Evolutionary conservation across 2,888 invertebrate species (phyloP).

Genomic region (Criorhina ranunculi): DNA sequence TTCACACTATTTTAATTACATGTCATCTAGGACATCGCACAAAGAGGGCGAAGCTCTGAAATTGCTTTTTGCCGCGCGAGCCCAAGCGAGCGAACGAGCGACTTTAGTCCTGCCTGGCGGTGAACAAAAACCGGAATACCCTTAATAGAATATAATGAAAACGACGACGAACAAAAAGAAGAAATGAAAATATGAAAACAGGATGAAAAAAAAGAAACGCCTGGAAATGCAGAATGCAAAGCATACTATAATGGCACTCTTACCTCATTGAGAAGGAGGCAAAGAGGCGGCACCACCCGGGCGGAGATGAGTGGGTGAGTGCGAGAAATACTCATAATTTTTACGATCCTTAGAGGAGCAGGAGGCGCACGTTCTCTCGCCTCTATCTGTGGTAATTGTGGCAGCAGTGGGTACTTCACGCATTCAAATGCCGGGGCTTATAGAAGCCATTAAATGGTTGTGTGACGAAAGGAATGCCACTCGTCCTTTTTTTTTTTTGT

Average conservation of each 20-base stretch:
- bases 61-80: conserved; percentile 62
- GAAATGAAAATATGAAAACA: conserved; percentile 56
- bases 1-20: conserved; percentile 77
- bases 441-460: conserved; percentile 70
- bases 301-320: neutral
- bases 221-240: conserved; percentile 70
- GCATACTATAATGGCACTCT: conserved; percentile 66
- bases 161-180: conserved; percentile 43
- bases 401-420: conserved; percentile 71
- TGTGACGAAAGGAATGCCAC: conserved; percentile 59
- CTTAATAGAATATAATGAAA: conserved; percentile 71
- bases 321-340: conserved; percentile 68
- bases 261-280: conserved; percentile 56
- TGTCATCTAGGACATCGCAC: conserved; percentile 76
- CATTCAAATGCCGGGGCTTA: conserved; percentile 71
- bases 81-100: conserved; percentile 47
- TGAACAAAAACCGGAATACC: conserved; percentile 67
- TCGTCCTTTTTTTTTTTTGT: conserved; percentile 28
- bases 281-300: neutral
- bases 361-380: conserved; percentile 52
- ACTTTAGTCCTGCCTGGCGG: conserved; percentile 55
- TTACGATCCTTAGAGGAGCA: conserved; percentile 49
- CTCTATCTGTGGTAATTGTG: conserved; percentile 71
- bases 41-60: conserved; percentile 67
- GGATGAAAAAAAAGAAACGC: conserved; percentile 40